These are phyloP conservation scores for Lampris incognitus DNA, from an alignment of 2,113 vertebrate species.

Conservation along the genomic window DNA sequence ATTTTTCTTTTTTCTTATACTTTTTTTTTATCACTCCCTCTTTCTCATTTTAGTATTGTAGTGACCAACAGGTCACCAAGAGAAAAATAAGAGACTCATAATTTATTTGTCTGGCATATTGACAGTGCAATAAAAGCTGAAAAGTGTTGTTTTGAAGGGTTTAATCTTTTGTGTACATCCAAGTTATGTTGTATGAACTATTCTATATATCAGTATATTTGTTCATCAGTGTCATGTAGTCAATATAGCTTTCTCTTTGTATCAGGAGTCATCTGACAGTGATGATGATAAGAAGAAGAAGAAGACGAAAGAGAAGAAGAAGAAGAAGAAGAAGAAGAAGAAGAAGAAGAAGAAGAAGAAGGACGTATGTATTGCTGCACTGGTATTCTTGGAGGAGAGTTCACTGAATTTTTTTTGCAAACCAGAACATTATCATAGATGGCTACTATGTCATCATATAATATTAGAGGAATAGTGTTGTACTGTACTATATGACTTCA, in stretches of 20 bases:
- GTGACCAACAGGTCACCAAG: neutral
- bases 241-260: neutral
- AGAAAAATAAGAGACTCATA: neutral
- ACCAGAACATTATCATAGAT: no score
- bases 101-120: neutral
- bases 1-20: no score
- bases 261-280: neutral
- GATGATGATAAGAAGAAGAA: constrained; percentile 14
- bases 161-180: no score
- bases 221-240: no score
- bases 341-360: constrained; percentile 12
- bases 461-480: neutral
- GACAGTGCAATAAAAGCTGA: no score
- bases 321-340: constrained; percentile 5
- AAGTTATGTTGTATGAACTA: no score
- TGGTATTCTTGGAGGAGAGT: neutral
- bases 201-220: no score
- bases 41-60: no score
- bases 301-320: neutral
- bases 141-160: no score
- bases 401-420: no score
- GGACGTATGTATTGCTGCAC: neutral
- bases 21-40: no score
- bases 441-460: neutral
- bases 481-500: neutral